Evolutionary conservation across 2,797 vertebrate genomes (phyloP).

Genomic region (Phoeniculus purpureus): DNA sequence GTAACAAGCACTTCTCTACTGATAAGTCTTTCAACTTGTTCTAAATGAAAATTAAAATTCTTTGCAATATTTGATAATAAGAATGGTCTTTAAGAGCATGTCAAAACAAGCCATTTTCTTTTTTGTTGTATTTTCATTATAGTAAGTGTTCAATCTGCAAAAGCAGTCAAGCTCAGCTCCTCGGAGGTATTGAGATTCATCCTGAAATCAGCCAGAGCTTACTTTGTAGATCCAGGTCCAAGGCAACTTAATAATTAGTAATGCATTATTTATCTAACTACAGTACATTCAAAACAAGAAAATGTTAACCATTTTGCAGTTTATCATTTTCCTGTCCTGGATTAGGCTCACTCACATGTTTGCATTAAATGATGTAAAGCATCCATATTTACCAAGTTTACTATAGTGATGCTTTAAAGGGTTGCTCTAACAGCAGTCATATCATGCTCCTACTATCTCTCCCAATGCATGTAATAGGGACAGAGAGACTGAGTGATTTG

Average conservation of each 20-base stretch:
- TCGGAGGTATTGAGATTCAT: neutral
- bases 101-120: neutral
- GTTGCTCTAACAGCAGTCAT: neutral
- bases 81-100: neutral
- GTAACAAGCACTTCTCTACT: neutral
- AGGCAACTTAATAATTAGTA: conserved; percentile 12
- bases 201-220: neutral
- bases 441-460: neutral
- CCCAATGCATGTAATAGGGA: neutral
- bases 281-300: neutral
- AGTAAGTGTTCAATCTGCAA: conserved; percentile 42
- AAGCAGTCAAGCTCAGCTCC: neutral
- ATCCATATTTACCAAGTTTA: neutral
- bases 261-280: conserved; percentile 24
- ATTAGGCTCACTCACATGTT: neutral
- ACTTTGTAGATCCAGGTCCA: neutral
- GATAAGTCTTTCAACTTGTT: neutral
- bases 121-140: conserved; percentile 2
- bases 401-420: neutral
- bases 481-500: neutral
- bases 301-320: neutral
- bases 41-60: neutral
- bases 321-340: neutral
- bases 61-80: neutral
- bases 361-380: neutral